Evolutionary conservation across 2,797 vertebrate genomes (phyloP).

Genomic region (Brachyrhaphis roseni): DNA sequence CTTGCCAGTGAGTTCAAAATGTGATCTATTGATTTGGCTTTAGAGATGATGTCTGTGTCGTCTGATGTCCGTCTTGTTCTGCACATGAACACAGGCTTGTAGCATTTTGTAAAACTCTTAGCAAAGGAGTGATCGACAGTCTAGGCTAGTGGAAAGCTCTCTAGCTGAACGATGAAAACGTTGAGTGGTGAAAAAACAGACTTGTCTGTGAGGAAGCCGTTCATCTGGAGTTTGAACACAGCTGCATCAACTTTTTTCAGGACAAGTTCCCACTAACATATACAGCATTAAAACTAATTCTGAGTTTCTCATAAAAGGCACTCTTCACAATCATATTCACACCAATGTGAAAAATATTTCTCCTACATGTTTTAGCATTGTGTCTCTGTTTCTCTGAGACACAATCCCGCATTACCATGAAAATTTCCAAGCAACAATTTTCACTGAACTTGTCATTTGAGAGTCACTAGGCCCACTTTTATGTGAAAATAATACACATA

Average conservation of each 20-base stretch:
- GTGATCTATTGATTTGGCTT: no score
- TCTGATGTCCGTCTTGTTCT: no score
- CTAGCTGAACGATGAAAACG: neutral
- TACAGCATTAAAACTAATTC: neutral
- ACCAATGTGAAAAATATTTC: neutral
- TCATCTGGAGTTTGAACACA: neutral
- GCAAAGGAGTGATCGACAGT: no score
- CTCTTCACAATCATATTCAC: neutral
- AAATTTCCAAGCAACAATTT: neutral
- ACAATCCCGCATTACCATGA: neutral
- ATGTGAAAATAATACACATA: neutral
- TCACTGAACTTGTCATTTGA: neutral
- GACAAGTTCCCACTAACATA: neutral
- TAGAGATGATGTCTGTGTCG: no score
- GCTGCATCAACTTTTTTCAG: neutral
- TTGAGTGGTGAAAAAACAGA: neutral
- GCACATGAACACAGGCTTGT: no score
- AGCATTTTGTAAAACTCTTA: no score
- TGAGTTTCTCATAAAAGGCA: neutral
- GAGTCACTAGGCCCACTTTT: neutral
- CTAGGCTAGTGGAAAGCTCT: neutral
- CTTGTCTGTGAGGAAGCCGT: neutral
- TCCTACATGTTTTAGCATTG: neutral
- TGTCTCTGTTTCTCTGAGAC: neutral
- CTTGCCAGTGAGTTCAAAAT: no score